phyloP scores from a whole-genome alignment of 2,797 vertebrate species.

The Mastacembelus armatus region DNA sequence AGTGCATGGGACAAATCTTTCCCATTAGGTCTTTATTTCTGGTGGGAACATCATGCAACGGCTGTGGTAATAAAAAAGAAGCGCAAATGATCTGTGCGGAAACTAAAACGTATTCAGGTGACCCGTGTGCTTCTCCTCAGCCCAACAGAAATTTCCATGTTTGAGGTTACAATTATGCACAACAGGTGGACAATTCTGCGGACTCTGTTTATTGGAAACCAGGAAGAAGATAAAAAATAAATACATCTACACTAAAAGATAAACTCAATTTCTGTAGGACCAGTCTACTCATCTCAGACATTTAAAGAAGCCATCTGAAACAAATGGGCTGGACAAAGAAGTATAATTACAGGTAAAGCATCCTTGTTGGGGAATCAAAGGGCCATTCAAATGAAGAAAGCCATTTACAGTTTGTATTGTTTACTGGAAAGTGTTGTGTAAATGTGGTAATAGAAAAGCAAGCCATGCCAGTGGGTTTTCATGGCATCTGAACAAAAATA shows the following conservation, averaged over 20 bases:
- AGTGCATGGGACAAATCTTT: slow-evolving; percentile 50
- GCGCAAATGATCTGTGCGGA: slow-evolving; percentile 51
- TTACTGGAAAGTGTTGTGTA: no score
- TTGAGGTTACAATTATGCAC: slow-evolving; percentile 51
- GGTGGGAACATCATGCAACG: slow-evolving; percentile 76
- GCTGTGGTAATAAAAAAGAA: slow-evolving; percentile 36
- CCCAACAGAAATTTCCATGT: slow-evolving; percentile 7
- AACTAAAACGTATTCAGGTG: no score
- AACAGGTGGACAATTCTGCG: slow-evolving; percentile 60
- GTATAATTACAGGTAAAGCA: slow-evolving; percentile 44
- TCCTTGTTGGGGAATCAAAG: slow-evolving; percentile 3
- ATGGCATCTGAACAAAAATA: slow-evolving; percentile 16
- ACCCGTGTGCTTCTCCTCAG: no score
- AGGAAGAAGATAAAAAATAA: slow-evolving; percentile 56
- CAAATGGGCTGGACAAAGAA: slow-evolving; percentile 11
- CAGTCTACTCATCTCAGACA: slow-evolving; percentile 40
- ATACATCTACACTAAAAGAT: slow-evolving; percentile 57
- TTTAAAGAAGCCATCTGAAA: slow-evolving; percentile 23
- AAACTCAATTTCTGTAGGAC: slow-evolving; percentile 20
- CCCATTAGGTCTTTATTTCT: slow-evolving; percentile 79
- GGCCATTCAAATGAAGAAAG: slow-evolving; percentile 44
- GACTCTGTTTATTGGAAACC: slow-evolving; percentile 61
- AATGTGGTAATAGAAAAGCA: slow-evolving; percentile 15
- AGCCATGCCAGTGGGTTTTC: slow-evolving; percentile 15
- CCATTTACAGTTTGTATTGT: slow-evolving; percentile 66